These are phyloP conservation scores for Empis livida DNA, from an alignment of 2,888 invertebrate genomes.

Conservation along the genomic window DNA sequence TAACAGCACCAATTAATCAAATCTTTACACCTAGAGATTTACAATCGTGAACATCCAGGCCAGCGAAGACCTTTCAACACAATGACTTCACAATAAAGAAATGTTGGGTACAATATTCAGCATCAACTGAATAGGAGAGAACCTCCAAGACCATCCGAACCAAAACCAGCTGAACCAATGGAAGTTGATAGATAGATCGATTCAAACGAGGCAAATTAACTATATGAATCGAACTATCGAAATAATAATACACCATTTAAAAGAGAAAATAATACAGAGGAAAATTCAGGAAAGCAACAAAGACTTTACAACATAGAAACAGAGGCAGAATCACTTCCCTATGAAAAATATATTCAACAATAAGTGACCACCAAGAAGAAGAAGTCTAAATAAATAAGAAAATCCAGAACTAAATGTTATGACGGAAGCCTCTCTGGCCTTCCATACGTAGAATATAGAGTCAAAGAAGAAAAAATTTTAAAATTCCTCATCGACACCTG, in stretches of 20 bases:
- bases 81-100: background rate
- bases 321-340: too few relatives aligned
- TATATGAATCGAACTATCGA: background rate
- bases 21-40: background rate
- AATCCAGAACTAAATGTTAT: background rate
- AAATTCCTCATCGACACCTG: too few relatives aligned
- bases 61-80: background rate
- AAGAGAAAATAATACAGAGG: background rate
- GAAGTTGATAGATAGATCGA: conserved; percentile 1
- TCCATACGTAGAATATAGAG: too few relatives aligned
- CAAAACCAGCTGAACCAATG: background rate
- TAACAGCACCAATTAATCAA: conserved; percentile 5
- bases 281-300: background rate
- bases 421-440: too few relatives aligned
- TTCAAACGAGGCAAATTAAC: background rate
- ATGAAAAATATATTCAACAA: background rate
- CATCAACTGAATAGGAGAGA: background rate
- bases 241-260: background rate
- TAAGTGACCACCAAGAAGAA: background rate
- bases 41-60: background rate
- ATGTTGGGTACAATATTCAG: conserved; percentile 2
- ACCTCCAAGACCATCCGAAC: background rate
- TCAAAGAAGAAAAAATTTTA: too few relatives aligned
- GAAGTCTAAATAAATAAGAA: background rate
- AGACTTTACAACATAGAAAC: background rate